Conservation (phyloP, 2,888 invertebrate species). For the Oligia fasciuncula region DNA sequence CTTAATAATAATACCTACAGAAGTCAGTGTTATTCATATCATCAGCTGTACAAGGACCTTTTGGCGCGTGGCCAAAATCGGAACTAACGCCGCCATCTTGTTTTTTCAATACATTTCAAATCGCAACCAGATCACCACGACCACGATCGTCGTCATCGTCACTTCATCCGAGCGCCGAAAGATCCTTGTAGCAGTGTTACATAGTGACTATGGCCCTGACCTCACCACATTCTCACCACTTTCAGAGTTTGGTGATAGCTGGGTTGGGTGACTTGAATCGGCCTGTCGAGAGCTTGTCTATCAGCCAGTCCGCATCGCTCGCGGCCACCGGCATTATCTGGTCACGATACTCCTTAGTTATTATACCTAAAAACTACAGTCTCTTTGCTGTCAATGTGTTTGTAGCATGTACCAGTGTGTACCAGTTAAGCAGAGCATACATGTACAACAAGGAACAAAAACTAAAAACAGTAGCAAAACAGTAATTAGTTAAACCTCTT, state of each 20-base stretch:
- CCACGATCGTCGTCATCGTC: too few relatives aligned
- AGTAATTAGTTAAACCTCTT: slow-evolving; percentile 12
- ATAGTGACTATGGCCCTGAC: slow-evolving; percentile 53
- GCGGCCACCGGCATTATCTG: slow-evolving; percentile 93
- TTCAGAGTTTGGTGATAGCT: slow-evolving; percentile 94
- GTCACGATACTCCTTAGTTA: slow-evolving; percentile 98
- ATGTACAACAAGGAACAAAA: slow-evolving; percentile 73
- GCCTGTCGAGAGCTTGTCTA: slow-evolving; percentile 96
- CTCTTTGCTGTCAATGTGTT: slow-evolving; percentile 99
- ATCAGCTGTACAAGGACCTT: slow-evolving; percentile 3
- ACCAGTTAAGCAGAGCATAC: slow-evolving; percentile 94
- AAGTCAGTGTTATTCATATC: slow-evolving; percentile 51
- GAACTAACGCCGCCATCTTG: not conserved
- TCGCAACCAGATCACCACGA: not conserved
- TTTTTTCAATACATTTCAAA: not conserved
- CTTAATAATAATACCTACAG: slow-evolving; percentile 9
- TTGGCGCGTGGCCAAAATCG: not conserved
- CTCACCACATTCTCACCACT: slow-evolving; percentile 81
- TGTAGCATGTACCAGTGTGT: slow-evolving; percentile 96
- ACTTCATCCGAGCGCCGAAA: not conserved
- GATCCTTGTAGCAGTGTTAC: slow-evolving; percentile 2
- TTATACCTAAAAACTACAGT: slow-evolving; percentile 98
- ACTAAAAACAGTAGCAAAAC: slow-evolving; percentile 22
- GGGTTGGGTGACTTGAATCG: slow-evolving; percentile 96
- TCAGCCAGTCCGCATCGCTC: slow-evolving; percentile 94